Evolutionary conservation across 2,113 vertebrate species (phyloP).

Genomic region (Eudyptes chrysolophus): DNA sequence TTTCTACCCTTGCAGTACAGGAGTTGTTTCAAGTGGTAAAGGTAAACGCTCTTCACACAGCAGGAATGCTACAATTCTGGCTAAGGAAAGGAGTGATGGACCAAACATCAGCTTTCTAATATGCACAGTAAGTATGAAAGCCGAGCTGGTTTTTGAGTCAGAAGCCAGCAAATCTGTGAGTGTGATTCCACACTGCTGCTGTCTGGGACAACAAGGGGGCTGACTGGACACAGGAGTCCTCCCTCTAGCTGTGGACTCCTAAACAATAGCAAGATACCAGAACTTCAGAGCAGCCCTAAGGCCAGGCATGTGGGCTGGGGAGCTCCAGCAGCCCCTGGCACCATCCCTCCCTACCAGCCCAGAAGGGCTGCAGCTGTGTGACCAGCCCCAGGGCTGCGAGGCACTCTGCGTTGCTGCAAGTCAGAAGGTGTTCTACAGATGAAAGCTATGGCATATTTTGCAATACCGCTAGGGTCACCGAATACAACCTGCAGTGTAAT

Average conservation of each 20-base stretch:
- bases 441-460: neutral
- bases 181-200: neutral
- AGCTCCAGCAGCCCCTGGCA: neutral
- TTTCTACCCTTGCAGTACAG: neutral
- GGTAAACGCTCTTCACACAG: neutral
- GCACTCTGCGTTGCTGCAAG: neutral
- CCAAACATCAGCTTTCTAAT: neutral
- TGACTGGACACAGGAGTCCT: neutral
- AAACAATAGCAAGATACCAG: neutral
- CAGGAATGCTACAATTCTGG: neutral
- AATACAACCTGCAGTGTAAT: neutral
- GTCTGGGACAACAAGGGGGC: neutral
- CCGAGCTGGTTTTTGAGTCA: neutral
- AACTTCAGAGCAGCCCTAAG: neutral
- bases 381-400: accelerated
- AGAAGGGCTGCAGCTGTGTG: neutral
- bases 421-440: neutral
- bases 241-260: neutral
- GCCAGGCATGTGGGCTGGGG: neutral
- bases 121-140: neutral
- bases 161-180: neutral
- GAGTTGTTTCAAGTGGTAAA: neutral
- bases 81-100: neutral
- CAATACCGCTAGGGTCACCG: accelerated
- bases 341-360: neutral